Evolutionary conservation across 2,888 invertebrate species (phyloP), one percentile per base, ranked within the genome.

Genomic region (Erannis defoliaria): DNA sequence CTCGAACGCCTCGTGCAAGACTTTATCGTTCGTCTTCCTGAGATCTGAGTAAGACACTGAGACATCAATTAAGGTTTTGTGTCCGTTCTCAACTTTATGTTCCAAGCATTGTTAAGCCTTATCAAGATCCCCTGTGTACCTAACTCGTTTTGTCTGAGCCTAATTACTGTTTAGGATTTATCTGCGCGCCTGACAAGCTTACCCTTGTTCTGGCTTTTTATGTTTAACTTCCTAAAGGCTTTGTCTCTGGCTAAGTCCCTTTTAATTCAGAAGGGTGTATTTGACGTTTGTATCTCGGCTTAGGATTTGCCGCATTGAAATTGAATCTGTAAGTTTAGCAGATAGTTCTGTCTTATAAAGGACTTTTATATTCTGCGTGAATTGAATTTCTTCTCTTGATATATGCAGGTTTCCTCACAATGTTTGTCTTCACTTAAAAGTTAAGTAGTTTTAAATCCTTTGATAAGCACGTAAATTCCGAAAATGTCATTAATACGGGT

Each of bases 161-260:
- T 67, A 67, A 67, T 62, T 65, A 61, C 55, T 49, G 48, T 60
- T 57, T 59, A 56, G 55, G 64, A 63, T 62, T 70, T 66, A 67
- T 67, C 67, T 53, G 49, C 49, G 46, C 18, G 42, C 45, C 55
- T 56, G 56, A 49, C 56, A 62, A 46, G 33, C 55, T 48, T 51
- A 62, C 64, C 66, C 66, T 68, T 55, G 68, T 66, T 67, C 55
- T 58, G 55, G 58, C 54, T 61, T 62, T 70, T 66, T 71, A 66
- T 59, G 58, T 55, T 50, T 42, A 40, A 53, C 53, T 49, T 62
- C 56, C 35, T 42, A 49, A 55, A 38, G 46, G 42, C 54, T 55
- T 55, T 54, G 59, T 59, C 46, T 51, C 46, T 26, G 10, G 16
- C 14, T 35, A 48, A 54, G 53, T 29, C 56, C 38, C 56, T 62